Percentiles rank a stretch among this genome's conserved stretches.
Conservation (phyloP, 2,888 invertebrate genomes). For the Drosophila tanythrix region DNA sequence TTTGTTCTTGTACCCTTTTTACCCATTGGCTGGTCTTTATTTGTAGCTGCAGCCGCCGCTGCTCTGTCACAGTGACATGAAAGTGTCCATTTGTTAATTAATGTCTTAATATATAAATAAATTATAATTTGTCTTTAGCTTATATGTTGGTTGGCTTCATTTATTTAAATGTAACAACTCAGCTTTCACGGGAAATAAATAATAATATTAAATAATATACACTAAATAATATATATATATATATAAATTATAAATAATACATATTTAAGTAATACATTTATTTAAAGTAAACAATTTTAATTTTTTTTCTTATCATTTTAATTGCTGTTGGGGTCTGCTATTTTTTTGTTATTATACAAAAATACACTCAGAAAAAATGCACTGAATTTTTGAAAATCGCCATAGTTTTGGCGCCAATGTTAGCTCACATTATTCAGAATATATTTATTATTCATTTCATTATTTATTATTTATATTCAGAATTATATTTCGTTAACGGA, state of each 20-base stretch:
- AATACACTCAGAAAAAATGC: neutral
- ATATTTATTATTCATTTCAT: too few relatives aligned
- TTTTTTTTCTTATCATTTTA: neutral
- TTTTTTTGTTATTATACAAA: neutral
- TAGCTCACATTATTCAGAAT: neutral
- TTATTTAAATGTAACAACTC: neutral
- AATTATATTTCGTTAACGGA: neutral
- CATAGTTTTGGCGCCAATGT: neutral
- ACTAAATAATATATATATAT: neutral
- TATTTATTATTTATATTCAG: too few relatives aligned
- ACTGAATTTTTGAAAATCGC: fast-evolving
- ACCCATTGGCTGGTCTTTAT: constrained; percentile 35
- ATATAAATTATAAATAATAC: too few relatives aligned
- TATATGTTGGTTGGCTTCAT: neutral
- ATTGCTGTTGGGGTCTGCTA: neutral
- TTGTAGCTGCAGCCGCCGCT: constrained; percentile 12
- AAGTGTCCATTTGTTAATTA: neutral
- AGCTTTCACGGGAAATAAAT: neutral
- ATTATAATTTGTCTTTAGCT: neutral
- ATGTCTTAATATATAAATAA: neutral
- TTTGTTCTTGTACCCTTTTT: constrained; percentile 57
- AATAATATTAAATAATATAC: neutral
- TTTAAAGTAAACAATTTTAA: neutral
- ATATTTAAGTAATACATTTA: neutral
- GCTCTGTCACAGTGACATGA: constrained; percentile 43